phyloP scores from a whole-genome alignment of 1,140 invertebrate species.

The Caenorhabditis tropicalis region DNA sequence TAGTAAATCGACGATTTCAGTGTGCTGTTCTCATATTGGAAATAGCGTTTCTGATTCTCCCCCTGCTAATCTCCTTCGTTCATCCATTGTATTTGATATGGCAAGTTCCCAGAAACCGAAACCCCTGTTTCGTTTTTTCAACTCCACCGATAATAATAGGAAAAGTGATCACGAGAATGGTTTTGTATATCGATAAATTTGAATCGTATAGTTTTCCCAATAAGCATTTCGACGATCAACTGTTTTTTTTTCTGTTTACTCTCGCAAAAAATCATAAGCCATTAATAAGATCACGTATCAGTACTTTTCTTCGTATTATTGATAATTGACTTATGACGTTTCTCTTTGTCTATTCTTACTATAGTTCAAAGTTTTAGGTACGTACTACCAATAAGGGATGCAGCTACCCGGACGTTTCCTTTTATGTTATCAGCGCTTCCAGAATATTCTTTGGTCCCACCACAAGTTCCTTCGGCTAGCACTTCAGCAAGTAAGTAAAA shows the following conservation, averaged over 20 bases:
- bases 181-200: too few species aligned
- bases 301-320: not conserved
- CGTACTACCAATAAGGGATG: slow-evolving; percentile 43
- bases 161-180: too few species aligned
- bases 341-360: not conserved
- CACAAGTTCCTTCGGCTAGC: slow-evolving; percentile 27
- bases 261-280: not conserved
- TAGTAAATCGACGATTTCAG: too few species aligned
- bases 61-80: slow-evolving; percentile 29
- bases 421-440: slow-evolving; percentile 22
- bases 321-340: not conserved
- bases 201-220: not conserved
- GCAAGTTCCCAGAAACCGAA: not conserved
- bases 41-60: slow-evolving; percentile 16
- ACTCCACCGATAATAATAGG: too few species aligned
- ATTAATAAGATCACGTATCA: not conserved
- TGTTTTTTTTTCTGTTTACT: not conserved
- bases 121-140: too few species aligned
- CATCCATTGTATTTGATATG: slow-evolving; percentile 44
- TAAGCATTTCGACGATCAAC: not conserved
- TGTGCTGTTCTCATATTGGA: not conserved
- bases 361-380: not conserved
- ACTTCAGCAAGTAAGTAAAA: slow-evolving; percentile 20
- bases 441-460: slow-evolving; percentile 45
- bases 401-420: slow-evolving; percentile 31